Percentiles rank a stretch among this genome's conserved stretches.
Evolutionary conservation across 1,140 invertebrate genomes (phyloP).

Genomic region (Atta cephalotes): DNA sequence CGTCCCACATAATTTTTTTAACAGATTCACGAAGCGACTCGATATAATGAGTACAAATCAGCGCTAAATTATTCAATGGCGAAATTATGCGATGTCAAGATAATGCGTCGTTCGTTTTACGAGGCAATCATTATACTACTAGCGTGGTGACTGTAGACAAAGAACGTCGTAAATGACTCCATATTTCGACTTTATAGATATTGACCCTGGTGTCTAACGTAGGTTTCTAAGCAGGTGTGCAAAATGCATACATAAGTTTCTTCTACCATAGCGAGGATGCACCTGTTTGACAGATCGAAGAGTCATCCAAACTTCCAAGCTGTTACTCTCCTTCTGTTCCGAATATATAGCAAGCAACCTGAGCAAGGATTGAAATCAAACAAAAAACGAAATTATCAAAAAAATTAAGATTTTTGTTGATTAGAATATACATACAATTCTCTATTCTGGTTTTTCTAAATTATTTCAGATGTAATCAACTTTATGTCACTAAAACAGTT

Average conservation of each 20-base stretch:
- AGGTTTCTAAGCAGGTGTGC: conserved; percentile 50
- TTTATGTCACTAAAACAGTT: background rate
- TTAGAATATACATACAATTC: background rate
- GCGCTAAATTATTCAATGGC: conserved; percentile 23
- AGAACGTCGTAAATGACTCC: conserved; percentile 25
- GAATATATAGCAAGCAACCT: conserved; percentile 58
- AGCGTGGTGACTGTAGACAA: conserved; percentile 56
- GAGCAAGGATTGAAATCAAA: background rate
- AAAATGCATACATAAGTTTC: conserved; percentile 67
- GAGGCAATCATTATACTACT: conserved; percentile 64
- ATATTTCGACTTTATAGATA: conserved; percentile 19
- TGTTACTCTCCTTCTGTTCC: conserved; percentile 72
- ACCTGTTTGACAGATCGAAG: conserved; percentile 77
- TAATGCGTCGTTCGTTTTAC: conserved; percentile 64
- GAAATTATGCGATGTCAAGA: conserved; percentile 68
- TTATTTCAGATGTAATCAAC: background rate
- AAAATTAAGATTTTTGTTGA: background rate
- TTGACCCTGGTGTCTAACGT: conserved; percentile 45
- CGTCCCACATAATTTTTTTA: background rate
- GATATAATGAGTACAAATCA: background rate
- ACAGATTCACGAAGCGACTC: background rate
- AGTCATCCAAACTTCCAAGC: conserved; percentile 36
- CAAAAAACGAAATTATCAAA: background rate
- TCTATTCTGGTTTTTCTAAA: background rate
- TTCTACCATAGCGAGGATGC: conserved; percentile 75